These are phyloP conservation scores for Harpalus rufipes DNA, from an alignment of 2,888 invertebrate species.

Conservation along the genomic window DNA sequence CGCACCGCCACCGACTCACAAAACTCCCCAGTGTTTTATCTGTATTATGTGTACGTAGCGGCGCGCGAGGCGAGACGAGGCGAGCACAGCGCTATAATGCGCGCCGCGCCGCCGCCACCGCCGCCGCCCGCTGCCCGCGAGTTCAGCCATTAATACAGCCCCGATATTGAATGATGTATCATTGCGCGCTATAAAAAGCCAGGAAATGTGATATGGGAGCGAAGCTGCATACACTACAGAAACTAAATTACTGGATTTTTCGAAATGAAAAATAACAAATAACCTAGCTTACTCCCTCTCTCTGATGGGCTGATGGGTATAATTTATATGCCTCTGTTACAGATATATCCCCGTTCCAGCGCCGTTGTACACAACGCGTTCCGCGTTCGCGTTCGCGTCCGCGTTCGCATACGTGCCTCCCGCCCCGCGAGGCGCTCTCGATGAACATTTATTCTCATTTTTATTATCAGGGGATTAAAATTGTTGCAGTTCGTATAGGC, in stretches of 20 bases:
- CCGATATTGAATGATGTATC: slow-evolving; percentile 79
- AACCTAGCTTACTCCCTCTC: slow-evolving; percentile 76
- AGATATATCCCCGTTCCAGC: slow-evolving; percentile 66
- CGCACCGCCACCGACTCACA: slow-evolving; percentile 63
- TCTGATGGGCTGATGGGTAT: slow-evolving; percentile 77
- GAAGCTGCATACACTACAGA: slow-evolving; percentile 75
- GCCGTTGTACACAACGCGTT: slow-evolving; percentile 64
- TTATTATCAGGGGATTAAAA: slow-evolving; percentile 78
- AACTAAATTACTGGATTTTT: slow-evolving; percentile 79
- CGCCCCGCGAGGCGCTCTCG: slow-evolving; percentile 69
- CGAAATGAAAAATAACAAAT: slow-evolving; percentile 79
- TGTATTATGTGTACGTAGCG: slow-evolving; percentile 62
- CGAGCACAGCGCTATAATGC: slow-evolving; percentile 46
- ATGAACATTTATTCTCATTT: slow-evolving; percentile 78
- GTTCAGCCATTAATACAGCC: slow-evolving; percentile 75
- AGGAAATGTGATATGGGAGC: slow-evolving; percentile 78
- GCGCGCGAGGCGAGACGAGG: slow-evolving; percentile 26
- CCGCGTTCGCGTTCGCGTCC: slow-evolving; percentile 72
- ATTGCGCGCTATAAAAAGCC: slow-evolving; percentile 78
- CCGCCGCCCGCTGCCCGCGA: slow-evolving; percentile 68
- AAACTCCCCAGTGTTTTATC: slow-evolving; percentile 68
- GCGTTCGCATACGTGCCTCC: slow-evolving; percentile 71
- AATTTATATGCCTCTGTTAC: slow-evolving; percentile 74
- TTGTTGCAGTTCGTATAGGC: slow-evolving; percentile 76
- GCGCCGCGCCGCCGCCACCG: slow-evolving; percentile 55